Conservation (phyloP, 1,140 invertebrate species). For the Muscidifurax raptorellus region DNA sequence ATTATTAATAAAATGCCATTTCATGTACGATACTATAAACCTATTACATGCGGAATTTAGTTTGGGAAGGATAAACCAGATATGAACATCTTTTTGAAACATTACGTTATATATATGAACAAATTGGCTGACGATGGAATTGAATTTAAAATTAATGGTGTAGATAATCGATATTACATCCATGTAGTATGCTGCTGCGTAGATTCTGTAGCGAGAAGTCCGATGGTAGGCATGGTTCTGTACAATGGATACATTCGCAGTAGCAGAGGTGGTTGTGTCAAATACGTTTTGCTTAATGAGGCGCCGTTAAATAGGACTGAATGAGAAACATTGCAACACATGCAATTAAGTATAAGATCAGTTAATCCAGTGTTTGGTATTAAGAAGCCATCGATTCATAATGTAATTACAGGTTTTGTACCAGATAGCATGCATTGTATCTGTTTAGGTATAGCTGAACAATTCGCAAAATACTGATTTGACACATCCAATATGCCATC, state of each 20-base stretch:
- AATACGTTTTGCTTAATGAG: conserved; percentile 17
- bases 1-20: conserved; percentile 52
- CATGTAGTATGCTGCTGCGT: conserved; percentile 46
- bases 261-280: conserved; percentile 3
- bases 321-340: neutral
- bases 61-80: conserved; percentile 45
- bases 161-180: neutral
- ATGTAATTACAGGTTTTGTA: conserved; percentile 42
- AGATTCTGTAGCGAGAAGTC: conserved; percentile 41
- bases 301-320: neutral
- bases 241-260: conserved; percentile 36
- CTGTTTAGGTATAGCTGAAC: conserved; percentile 23
- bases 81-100: conserved; percentile 34
- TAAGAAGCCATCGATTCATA: neutral
- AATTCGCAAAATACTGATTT: conserved; percentile 32
- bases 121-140: conserved; percentile 16
- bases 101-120: conserved; percentile 42
- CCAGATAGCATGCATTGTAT: conserved; percentile 32
- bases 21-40: conserved; percentile 32
- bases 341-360: neutral
- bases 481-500: neutral
- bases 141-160: conserved; percentile 37
- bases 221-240: conserved; percentile 41
- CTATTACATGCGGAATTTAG: conserved; percentile 41
- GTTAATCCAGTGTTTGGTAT: neutral